Conservation (phyloP, 2,888 invertebrate species). For the Sarcophaga carnaria region DNA sequence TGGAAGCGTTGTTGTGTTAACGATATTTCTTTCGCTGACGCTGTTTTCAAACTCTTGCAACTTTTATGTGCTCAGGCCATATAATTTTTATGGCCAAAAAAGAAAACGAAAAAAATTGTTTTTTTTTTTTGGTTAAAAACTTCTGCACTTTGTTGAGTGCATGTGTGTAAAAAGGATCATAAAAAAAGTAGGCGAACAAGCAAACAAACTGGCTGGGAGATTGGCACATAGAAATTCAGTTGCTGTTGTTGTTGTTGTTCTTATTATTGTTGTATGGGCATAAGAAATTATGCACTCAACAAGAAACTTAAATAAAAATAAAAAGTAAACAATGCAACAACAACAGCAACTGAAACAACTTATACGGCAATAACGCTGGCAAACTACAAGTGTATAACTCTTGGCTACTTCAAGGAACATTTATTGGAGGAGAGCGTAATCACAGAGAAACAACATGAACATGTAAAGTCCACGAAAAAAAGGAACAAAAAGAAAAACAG, state of each 20-base stretch:
- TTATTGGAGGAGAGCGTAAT: constrained; percentile 62
- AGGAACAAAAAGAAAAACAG: constrained; percentile 16
- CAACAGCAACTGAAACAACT: background rate
- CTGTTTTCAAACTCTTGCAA: constrained; percentile 33
- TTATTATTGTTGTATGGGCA: constrained; percentile 30
- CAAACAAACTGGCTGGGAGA: constrained; percentile 7
- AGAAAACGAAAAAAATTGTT: constrained; percentile 23
- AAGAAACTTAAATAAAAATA: background rate
- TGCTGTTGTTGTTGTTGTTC: too few species aligned
- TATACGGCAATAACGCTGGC: background rate
- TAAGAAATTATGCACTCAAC: constrained; percentile 63
- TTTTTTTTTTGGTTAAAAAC: background rate
- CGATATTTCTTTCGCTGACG: background rate
- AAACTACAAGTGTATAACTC: constrained; percentile 42
- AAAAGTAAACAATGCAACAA: constrained; percentile 24
- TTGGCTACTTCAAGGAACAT: constrained; percentile 66
- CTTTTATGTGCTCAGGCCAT: constrained; percentile 39
- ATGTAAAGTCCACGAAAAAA: constrained; percentile 3
- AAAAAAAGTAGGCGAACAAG: background rate
- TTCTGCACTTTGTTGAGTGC: constrained; percentile 48
- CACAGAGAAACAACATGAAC: constrained; percentile 32
- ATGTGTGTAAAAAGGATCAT: constrained; percentile 13
- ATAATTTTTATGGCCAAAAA: constrained; percentile 23
- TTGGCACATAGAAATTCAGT: constrained; percentile 7
- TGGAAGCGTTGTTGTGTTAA: background rate